Conservation (phyloP, 2,888 invertebrate species). For the Phasia obesa region DNA sequence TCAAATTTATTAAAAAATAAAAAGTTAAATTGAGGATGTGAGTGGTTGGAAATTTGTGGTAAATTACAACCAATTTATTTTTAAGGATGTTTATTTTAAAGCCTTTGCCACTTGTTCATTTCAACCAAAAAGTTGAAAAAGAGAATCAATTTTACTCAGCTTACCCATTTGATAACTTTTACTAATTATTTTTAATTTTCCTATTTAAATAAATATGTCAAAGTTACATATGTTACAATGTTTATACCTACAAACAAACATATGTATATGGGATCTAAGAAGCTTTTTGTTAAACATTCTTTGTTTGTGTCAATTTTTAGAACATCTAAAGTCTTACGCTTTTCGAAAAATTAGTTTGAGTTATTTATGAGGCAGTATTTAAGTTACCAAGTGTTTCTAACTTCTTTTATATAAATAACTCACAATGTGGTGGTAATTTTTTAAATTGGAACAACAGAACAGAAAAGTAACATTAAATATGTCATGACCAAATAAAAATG, state of each 20-base stretch:
- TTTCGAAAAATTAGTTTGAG: constrained; percentile 49
- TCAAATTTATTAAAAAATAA: constrained; percentile 57
- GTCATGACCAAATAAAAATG: no score
- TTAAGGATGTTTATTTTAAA: constrained; percentile 50
- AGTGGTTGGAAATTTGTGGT: constrained; percentile 61
- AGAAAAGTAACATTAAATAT: no score
- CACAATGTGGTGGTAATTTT: no score
- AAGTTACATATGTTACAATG: constrained; percentile 67
- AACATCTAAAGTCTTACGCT: not conserved
- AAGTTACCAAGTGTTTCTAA: constrained; percentile 3
- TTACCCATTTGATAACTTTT: constrained; percentile 20
- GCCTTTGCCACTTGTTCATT: constrained; percentile 20
- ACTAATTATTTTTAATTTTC: constrained; percentile 64
- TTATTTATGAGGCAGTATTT: constrained; percentile 51
- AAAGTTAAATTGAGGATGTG: constrained; percentile 64
- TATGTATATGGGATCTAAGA: constrained; percentile 14
- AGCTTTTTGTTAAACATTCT: not conserved
- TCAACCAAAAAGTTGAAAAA: constrained; percentile 19
- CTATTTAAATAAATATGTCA: constrained; percentile 62
- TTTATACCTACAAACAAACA: constrained; percentile 22
- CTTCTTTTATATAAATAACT: not conserved
- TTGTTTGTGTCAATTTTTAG: not conserved
- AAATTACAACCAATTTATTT: constrained; percentile 53
- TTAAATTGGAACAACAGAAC: no score
- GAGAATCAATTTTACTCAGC: constrained; percentile 28